Conservation (phyloP, 2,888 invertebrate species). For the Seira musarum region DNA sequence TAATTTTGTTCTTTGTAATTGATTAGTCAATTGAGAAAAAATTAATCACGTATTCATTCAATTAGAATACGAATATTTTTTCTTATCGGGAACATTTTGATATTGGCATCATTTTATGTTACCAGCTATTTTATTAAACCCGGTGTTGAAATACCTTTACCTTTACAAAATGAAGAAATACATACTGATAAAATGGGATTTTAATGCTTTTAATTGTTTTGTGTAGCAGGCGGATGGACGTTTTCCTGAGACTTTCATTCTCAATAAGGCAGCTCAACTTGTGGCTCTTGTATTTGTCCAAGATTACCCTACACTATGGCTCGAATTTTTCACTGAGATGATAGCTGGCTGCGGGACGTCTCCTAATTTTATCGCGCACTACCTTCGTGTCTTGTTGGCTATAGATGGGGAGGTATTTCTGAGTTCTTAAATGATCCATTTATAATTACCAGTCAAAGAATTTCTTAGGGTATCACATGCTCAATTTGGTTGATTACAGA, state of each 20-base stretch:
- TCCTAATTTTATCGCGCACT: slow-evolving; percentile 73
- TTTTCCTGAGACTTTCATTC: slow-evolving; percentile 72
- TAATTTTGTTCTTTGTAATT: slow-evolving; percentile 9
- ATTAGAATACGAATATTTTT: no score
- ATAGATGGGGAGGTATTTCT: slow-evolving; percentile 75
- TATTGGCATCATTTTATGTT: no score
- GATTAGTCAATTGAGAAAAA: slow-evolving; percentile 10
- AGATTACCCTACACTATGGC: slow-evolving; percentile 76
- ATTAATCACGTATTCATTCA: no score
- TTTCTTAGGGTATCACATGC: slow-evolving; percentile 15
- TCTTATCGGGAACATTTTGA: no score
- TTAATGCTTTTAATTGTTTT: no score
- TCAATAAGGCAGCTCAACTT: slow-evolving; percentile 76
- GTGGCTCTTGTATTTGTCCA: slow-evolving; percentile 75
- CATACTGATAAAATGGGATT: no score
- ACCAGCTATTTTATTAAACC: no score
- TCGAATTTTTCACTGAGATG: slow-evolving; percentile 75
- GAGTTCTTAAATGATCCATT: neutral
- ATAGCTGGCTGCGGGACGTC: slow-evolving; percentile 71
- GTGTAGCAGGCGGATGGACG: slow-evolving; percentile 33
- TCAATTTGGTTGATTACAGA: no score
- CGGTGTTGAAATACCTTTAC: no score
- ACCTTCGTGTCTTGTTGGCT: slow-evolving; percentile 74
- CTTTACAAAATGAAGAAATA: no score
- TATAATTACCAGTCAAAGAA: neutral